These are phyloP conservation scores for Cryptomyrus ogoouensis DNA, from an alignment of 2,113 vertebrate species.

Conservation along the genomic window DNA sequence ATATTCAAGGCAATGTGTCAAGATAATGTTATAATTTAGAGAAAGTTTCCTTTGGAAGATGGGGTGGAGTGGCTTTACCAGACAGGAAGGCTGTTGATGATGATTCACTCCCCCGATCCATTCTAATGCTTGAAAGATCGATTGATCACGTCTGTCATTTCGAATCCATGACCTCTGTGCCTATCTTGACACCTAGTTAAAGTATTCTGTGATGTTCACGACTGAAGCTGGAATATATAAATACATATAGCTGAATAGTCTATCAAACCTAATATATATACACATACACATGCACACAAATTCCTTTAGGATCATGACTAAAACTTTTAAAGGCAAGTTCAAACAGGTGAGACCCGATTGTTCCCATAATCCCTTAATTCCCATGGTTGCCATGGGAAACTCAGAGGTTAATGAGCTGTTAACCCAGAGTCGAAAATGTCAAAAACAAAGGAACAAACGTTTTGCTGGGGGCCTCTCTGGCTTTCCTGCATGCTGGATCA, in stretches of 20 bases:
- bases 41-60: not conserved
- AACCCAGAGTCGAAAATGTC: conserved; percentile 14
- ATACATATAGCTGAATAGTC: not conserved
- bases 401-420: conserved; percentile 21
- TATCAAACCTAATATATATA: not conserved
- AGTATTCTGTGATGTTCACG: not conserved
- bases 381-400: not conserved
- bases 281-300: not conserved
- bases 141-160: not conserved
- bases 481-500: not conserved
- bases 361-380: not conserved
- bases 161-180: not conserved
- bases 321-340: not conserved
- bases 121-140: not conserved
- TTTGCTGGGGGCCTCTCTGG: not conserved
- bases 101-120: not conserved
- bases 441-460: conserved; percentile 14
- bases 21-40: not conserved
- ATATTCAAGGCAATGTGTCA: not conserved
- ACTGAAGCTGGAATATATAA: not conserved
- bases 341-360: not conserved
- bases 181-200: not conserved
- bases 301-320: not conserved
- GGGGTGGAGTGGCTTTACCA: not conserved
- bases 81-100: not conserved